These are phyloP conservation scores for Climacteris rufus DNA, from an alignment of 2,113 vertebrate genomes.

Conservation along the genomic window DNA sequence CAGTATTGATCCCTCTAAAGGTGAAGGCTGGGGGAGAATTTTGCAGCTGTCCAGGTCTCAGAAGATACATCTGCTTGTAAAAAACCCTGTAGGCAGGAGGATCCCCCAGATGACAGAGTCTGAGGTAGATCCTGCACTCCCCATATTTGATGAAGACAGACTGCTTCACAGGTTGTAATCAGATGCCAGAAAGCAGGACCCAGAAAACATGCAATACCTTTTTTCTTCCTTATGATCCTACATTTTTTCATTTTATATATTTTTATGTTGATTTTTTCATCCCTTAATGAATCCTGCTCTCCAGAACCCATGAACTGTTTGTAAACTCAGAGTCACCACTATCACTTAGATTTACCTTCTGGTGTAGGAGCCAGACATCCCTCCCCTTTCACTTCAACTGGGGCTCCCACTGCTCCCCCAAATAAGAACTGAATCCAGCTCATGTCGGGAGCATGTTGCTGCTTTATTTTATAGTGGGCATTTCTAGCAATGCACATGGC, in stretches of 20 bases:
- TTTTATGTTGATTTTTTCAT: neutral
- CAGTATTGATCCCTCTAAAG: neutral
- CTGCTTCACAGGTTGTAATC: neutral
- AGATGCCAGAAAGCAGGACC: neutral
- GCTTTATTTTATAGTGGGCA: neutral
- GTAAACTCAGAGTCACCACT: neutral
- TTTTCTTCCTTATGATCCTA: neutral
- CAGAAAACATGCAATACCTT: neutral
- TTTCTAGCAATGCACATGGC: fast-evolving
- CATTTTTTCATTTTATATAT: neutral
- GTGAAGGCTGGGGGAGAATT: neutral
- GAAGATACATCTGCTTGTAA: neutral
- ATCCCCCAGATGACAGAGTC: neutral
- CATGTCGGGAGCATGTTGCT: neutral
- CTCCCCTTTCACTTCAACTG: neutral
- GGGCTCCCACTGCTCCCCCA: fast-evolving
- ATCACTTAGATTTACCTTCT: neutral
- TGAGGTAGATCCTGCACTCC: neutral
- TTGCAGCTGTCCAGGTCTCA: neutral
- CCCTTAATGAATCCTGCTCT: neutral
- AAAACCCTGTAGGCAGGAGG: neutral
- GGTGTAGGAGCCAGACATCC: neutral
- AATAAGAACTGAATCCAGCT: neutral
- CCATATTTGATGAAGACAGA: neutral
- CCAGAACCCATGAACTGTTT: too few species aligned